phyloP scores from a whole-genome alignment of 2,888 invertebrate genomes.

The Drosophila mimetica region DNA sequence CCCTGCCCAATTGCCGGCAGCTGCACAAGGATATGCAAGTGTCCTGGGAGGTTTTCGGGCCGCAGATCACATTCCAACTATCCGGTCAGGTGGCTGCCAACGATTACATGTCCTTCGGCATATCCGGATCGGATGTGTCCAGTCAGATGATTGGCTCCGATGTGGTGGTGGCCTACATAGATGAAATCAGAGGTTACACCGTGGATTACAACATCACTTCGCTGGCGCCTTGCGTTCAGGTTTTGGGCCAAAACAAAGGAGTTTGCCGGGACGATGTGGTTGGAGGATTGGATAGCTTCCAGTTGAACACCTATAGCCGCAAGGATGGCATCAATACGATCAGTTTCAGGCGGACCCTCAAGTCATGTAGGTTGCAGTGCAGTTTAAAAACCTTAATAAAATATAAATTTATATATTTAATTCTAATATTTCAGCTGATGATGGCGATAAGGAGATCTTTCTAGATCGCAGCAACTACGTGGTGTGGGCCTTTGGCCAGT shows the following conservation, averaged over 20 bases:
- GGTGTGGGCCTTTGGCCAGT: constrained; percentile 93
- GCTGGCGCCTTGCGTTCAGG: constrained; percentile 93
- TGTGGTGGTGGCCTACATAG: constrained; percentile 91
- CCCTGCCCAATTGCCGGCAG: constrained; percentile 93
- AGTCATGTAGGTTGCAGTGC: constrained; percentile 90
- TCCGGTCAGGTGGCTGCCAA: constrained; percentile 89
- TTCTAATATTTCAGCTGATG: constrained; percentile 90
- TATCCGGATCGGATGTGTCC: constrained; percentile 89
- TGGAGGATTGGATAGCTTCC: constrained; percentile 92
- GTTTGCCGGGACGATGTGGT: constrained; percentile 93
- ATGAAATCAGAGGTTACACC: constrained; percentile 89
- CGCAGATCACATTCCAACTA: constrained; percentile 93
- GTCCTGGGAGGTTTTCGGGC: constrained; percentile 96
- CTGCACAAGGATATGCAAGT: constrained; percentile 93
- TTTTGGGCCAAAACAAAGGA: constrained; percentile 93
- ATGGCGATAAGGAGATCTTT: constrained; percentile 90
- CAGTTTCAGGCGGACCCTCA: constrained; percentile 90
- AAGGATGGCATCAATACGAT: constrained; percentile 91
- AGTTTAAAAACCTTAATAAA: no score
- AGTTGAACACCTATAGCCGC: constrained; percentile 90
- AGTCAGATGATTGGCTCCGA: constrained; percentile 94
- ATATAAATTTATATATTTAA: no score
- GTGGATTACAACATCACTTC: constrained; percentile 94
- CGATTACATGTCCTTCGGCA: constrained; percentile 95
- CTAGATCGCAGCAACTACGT: constrained; percentile 87